phyloP scores from a whole-genome alignment of 2,888 invertebrate genomes.

The Orthosia cruda region DNA sequence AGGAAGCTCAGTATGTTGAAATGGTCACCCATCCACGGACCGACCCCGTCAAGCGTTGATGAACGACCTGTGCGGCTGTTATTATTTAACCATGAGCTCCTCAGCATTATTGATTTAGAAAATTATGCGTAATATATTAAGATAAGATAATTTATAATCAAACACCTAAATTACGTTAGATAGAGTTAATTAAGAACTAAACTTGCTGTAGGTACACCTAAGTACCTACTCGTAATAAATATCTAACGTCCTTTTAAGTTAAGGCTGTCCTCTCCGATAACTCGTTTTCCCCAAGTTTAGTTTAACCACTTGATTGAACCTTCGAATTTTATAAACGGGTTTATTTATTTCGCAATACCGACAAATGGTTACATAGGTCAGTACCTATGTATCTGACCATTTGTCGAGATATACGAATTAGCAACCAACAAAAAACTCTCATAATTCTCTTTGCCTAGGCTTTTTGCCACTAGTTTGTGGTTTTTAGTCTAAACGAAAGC shows the following conservation, averaged over 20 bases:
- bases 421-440: no score
- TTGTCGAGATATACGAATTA: no score
- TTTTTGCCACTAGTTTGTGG: no score
- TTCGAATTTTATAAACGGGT: slow-evolving; percentile 41
- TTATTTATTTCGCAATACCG: slow-evolving; percentile 47
- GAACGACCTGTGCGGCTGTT: no score
- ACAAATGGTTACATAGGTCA: slow-evolving; percentile 2
- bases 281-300: slow-evolving; percentile 41
- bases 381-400: not conserved
- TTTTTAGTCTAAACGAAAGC: no score
- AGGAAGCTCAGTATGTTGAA: no score
- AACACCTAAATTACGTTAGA: not conserved
- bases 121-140: not conserved
- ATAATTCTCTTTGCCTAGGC: no score
- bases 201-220: slow-evolving; percentile 11
- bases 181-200: slow-evolving; percentile 10
- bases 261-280: slow-evolving; percentile 28
- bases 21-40: no score
- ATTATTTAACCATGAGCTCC: no score
- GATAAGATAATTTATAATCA: not conserved
- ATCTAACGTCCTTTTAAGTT: slow-evolving; percentile 12
- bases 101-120: slow-evolving; percentile 3
- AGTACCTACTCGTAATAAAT: slow-evolving; percentile 1
- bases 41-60: no score
- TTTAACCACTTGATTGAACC: slow-evolving; percentile 26